These are phyloP conservation scores for Saxidomus purpurata DNA, from an alignment of 1,140 invertebrate species.

Conservation along the genomic window DNA sequence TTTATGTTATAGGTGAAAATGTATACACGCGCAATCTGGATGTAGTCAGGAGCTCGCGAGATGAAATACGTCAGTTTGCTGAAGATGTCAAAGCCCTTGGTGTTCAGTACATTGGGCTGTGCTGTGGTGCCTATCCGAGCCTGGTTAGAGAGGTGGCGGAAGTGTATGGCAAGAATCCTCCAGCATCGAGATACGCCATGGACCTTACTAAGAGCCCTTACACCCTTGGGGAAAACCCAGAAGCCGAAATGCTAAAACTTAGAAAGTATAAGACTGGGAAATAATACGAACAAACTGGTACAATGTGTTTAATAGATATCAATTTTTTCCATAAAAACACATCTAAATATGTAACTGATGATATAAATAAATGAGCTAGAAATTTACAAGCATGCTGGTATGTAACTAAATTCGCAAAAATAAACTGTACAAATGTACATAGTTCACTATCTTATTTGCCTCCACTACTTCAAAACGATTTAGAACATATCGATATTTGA, in stretches of 20 bases:
- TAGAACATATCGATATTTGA: no score
- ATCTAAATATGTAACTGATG: no score
- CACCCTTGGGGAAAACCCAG: not conserved
- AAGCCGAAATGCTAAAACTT: not conserved
- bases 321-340: no score
- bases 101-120: conserved; percentile 78
- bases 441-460: no score
- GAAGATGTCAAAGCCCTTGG: conserved; percentile 72
- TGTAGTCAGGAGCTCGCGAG: conserved; percentile 36
- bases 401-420: no score
- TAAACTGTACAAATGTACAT: no score
- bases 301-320: no score
- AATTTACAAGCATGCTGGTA: no score
- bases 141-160: conserved; percentile 72
- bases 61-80: conserved; percentile 72
- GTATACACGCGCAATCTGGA: not conserved
- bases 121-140: conserved; percentile 75
- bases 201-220: conserved; percentile 27
- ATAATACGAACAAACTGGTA: no score
- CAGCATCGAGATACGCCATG: conserved; percentile 67
- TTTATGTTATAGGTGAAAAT: not conserved
- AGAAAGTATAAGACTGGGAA: conserved; percentile 1
- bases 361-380: no score
- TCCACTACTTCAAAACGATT: no score
- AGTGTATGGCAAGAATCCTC: conserved; percentile 68